A percentile compares a stretch with the other conserved stretches of the same genome.
Evolutionary conservation across 1,140 invertebrate species (phyloP).

Genomic region (Xylocopa sonorina): DNA sequence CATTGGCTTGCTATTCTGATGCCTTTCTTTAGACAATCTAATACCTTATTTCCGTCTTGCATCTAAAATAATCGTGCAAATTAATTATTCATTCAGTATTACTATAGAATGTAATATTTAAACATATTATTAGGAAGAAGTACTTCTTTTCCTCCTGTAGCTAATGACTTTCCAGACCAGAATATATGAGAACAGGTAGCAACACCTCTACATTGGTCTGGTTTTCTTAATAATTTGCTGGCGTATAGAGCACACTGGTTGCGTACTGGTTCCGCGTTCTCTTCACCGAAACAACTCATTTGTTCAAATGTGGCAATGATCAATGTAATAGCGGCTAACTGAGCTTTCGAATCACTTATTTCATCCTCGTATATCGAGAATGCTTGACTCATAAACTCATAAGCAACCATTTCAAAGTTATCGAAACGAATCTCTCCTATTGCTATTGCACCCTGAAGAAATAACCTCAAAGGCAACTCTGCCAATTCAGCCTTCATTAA

Average conservation of each 20-base stretch:
- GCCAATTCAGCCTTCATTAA: constrained; percentile 96
- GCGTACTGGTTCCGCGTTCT: constrained; percentile 97
- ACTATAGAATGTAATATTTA: background rate
- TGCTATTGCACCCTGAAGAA: constrained; percentile 96
- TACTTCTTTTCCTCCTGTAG: constrained; percentile 87
- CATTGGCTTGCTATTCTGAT: constrained; percentile 97
- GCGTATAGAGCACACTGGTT: constrained; percentile 97
- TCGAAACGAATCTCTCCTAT: constrained; percentile 96
- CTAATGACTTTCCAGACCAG: constrained; percentile 94
- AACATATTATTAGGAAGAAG: constrained; percentile 13
- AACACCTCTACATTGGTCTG: constrained; percentile 97
- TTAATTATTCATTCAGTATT: background rate
- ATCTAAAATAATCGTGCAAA: constrained; percentile 82
- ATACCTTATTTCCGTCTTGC: constrained; percentile 94
- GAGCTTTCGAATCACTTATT: constrained; percentile 98
- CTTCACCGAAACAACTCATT: constrained; percentile 96
- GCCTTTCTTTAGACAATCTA: constrained; percentile 98
- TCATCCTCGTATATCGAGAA: constrained; percentile 99
- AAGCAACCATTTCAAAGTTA: constrained; percentile 97
- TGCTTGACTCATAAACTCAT: constrained; percentile 99
- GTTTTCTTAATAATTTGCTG: constrained; percentile 98
- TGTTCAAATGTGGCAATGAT: constrained; percentile 98
- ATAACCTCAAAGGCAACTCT: constrained; percentile 95
- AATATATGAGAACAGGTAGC: constrained; percentile 96
- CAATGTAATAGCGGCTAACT: constrained; percentile 96